Conservation (phyloP, 2,797 vertebrate species). For the Sparidentex hasta region DNA sequence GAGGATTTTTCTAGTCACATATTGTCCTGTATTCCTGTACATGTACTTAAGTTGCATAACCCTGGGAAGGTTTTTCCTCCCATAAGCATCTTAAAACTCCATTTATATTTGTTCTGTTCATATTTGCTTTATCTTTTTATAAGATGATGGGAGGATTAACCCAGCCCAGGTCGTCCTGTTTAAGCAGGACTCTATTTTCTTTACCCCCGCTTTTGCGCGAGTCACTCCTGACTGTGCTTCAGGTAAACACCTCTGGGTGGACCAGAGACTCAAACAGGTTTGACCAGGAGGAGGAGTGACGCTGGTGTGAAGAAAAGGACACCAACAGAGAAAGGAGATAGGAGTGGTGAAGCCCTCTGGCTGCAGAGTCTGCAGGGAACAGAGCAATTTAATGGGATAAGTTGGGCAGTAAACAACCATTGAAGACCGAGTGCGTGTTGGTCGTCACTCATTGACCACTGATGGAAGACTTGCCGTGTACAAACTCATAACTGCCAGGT, state of each 20-base stretch:
- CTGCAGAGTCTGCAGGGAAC: slow-evolving; percentile 1
- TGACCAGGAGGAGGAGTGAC: slow-evolving; percentile 52
- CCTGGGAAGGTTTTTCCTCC: not conserved
- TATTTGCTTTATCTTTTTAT: slow-evolving; percentile 14
- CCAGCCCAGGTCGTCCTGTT: slow-evolving; percentile 37
- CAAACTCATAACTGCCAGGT: not conserved
- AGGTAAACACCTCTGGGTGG: slow-evolving; percentile 68
- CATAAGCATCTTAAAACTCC: not conserved
- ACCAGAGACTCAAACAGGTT: slow-evolving; percentile 72
- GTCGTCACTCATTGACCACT: slow-evolving; percentile 1
- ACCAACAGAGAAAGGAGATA: not conserved
- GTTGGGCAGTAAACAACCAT: not conserved
- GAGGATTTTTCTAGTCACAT: not conserved
- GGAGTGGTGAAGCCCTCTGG: slow-evolving; percentile 49
- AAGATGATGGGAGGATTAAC: slow-evolving; percentile 3
- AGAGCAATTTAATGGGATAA: slow-evolving; percentile 25
- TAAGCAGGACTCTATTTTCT: slow-evolving; percentile 43
- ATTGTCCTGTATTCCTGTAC: not conserved
- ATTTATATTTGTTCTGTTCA: slow-evolving; percentile 8
- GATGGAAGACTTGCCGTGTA: not conserved
- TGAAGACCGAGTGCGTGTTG: slow-evolving; percentile 3
- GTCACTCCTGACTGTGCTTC: slow-evolving; percentile 50
- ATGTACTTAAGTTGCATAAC: not conserved
- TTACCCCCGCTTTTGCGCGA: not conserved
- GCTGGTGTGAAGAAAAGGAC: slow-evolving; percentile 2